Percentiles rank a stretch among this genome's conserved stretches.
phyloP scores from a whole-genome alignment of 2,888 invertebrate species.

The Yponomeuta evonymella region DNA sequence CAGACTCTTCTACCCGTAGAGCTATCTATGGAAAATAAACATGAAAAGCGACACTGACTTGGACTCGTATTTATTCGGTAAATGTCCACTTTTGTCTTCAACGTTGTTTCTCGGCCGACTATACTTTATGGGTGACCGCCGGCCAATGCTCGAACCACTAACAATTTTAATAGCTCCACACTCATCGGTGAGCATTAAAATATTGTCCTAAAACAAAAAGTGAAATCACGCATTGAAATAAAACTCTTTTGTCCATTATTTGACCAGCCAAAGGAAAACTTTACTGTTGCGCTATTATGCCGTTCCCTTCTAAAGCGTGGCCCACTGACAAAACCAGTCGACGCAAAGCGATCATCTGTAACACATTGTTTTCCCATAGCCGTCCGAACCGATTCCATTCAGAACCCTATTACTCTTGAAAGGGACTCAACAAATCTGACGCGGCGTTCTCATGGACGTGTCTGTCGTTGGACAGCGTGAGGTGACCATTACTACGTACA shows the following conservation, averaged over 20 bases:
- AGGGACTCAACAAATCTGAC: conserved; percentile 70
- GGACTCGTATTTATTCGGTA: conserved; percentile 41
- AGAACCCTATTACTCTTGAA: conserved; percentile 73
- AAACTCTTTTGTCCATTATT: neutral
- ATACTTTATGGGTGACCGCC: conserved; percentile 29
- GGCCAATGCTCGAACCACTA: conserved; percentile 28
- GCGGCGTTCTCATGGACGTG: conserved; percentile 74
- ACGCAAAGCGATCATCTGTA: conserved; percentile 30
- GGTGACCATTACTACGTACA: conserved; percentile 75
- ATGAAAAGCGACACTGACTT: conserved; percentile 34
- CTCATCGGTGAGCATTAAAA: conserved; percentile 30
- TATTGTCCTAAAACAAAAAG: conserved; percentile 20
- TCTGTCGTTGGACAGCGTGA: conserved; percentile 75
- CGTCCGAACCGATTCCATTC: conserved; percentile 57
- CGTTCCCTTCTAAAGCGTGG: conserved; percentile 39
- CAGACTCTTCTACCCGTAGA: neutral
- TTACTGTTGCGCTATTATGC: neutral
- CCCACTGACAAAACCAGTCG: conserved; percentile 62
- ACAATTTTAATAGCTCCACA: conserved; percentile 33
- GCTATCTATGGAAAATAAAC: conserved; percentile 29
- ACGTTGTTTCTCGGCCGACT: conserved; percentile 30
- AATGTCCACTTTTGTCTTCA: conserved; percentile 41
- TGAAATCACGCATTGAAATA: neutral
- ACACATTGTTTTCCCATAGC: conserved; percentile 71
- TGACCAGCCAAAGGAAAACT: neutral